Conservation (phyloP, 2,888 invertebrate genomes). For the Apotomis turbidana region DNA sequence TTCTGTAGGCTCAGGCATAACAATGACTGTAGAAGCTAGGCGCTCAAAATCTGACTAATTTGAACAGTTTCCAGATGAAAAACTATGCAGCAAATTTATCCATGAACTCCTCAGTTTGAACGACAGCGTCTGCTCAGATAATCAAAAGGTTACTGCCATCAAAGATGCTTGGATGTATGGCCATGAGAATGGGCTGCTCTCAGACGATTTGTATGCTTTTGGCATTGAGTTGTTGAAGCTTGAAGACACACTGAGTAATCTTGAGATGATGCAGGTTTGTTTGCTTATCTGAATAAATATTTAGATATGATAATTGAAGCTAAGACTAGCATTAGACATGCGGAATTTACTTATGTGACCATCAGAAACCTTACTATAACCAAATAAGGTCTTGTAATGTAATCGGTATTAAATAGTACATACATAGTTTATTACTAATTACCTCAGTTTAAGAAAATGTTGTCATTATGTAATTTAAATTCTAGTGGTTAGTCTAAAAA, state of each 20-base stretch:
- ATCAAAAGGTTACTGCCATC: constrained; percentile 66
- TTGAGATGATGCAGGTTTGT: constrained; percentile 65
- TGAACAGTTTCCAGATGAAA: constrained; percentile 70
- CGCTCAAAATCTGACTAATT: background rate
- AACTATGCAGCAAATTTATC: constrained; percentile 71
- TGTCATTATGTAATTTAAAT: too few species aligned
- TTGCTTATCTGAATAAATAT: background rate
- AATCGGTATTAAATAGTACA: too few species aligned
- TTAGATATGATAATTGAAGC: background rate
- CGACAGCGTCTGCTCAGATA: constrained; percentile 60
- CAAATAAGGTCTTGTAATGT: too few species aligned
- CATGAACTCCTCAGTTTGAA: constrained; percentile 63
- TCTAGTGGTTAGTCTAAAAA: too few species aligned
- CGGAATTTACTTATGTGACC: too few species aligned
- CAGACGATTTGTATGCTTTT: constrained; percentile 73
- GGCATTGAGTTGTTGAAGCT: constrained; percentile 70
- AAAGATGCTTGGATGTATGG: constrained; percentile 74
- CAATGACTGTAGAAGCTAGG: too few species aligned
- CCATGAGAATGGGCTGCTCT: constrained; percentile 66
- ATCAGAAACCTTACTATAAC: too few species aligned
- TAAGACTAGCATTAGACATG: too few species aligned
- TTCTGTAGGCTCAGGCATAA: too few species aligned
- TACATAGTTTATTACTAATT: too few species aligned
- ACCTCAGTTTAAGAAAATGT: too few species aligned
- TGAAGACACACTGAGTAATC: constrained; percentile 59